Percentiles rank a stretch among this genome's conserved stretches.
phyloP scores from a whole-genome alignment of 2,888 invertebrate species.

The Sialis lutaria region DNA sequence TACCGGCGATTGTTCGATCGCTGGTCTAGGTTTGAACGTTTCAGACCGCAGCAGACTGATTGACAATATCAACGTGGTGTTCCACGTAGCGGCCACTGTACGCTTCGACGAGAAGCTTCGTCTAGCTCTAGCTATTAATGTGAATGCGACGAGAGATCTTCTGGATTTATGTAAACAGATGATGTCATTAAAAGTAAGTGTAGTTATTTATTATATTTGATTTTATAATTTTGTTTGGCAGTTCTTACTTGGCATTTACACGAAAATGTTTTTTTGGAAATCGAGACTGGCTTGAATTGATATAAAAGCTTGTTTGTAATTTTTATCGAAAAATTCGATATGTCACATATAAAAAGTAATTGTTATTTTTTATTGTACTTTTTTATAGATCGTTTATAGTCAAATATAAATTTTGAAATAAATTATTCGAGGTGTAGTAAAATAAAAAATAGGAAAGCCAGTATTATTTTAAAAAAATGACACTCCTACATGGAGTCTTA shows the following conservation, averaged over 20 bases:
- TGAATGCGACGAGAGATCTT: conserved; percentile 59
- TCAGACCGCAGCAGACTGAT: conserved; percentile 40
- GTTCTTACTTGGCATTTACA: background rate
- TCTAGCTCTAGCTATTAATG: conserved; percentile 62
- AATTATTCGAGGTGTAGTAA: too few species aligned
- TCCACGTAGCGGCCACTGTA: conserved; percentile 88
- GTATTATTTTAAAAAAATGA: too few species aligned
- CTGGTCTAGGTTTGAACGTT: conserved; percentile 42
- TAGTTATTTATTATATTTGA: background rate
- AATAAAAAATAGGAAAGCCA: too few species aligned
- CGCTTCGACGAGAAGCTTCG: conserved; percentile 71
- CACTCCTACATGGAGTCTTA: too few species aligned
- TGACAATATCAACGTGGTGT: conserved; percentile 48
- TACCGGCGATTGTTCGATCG: conserved; percentile 45
- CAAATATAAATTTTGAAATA: too few species aligned
- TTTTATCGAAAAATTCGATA: too few species aligned
- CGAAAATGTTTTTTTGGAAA: background rate
- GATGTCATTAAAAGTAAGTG: conserved; percentile 44
- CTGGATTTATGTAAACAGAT: conserved; percentile 53
- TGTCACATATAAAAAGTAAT: too few species aligned
- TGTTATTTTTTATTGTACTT: too few species aligned
- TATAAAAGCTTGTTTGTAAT: too few species aligned
- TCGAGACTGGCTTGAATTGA: background rate
- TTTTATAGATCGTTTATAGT: too few species aligned
- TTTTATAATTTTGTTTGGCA: background rate